Evolutionary conservation across 2,797 vertebrate species (phyloP).

Genomic region (Potorous gilbertii): DNA sequence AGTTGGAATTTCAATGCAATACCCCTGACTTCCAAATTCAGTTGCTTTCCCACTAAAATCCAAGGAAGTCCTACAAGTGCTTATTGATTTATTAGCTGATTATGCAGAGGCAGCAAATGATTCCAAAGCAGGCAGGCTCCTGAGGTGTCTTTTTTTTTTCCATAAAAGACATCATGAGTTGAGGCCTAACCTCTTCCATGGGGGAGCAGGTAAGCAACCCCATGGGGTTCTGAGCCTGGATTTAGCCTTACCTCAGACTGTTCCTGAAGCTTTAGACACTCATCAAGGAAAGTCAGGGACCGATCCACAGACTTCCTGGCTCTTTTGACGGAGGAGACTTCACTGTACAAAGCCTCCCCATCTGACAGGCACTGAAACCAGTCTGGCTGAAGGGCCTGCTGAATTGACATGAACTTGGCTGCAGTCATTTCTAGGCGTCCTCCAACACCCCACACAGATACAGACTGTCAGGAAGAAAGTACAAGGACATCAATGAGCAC

Average conservation of each 20-base stretch:
- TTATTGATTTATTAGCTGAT: not conserved
- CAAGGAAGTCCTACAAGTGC: not conserved
- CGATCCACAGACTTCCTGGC: slow-evolving; percentile 95
- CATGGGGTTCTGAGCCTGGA: not conserved
- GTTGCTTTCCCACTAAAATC: not conserved
- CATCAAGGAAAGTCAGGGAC: slow-evolving; percentile 92
- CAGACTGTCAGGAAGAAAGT: slow-evolving; percentile 84
- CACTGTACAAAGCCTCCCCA: slow-evolving; percentile 90
- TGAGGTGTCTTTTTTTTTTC: not conserved
- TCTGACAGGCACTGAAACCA: slow-evolving; percentile 97
- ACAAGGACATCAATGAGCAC: slow-evolving; percentile 27
- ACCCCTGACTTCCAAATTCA: not conserved
- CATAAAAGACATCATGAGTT: not conserved
- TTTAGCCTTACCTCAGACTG: slow-evolving; percentile 87
- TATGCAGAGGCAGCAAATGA: not conserved
- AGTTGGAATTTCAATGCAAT: not conserved
- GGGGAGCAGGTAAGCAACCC: slow-evolving; percentile 11
- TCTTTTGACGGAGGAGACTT: slow-evolving; percentile 90
- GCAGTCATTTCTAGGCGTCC: slow-evolving; percentile 93
- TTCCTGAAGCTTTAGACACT: slow-evolving; percentile 90
- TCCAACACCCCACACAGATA: slow-evolving; percentile 94
- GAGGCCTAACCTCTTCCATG: not conserved
- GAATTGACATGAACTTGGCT: slow-evolving; percentile 94
- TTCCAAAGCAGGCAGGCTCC: not conserved
- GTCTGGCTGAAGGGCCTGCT: slow-evolving; percentile 91